phyloP scores from a whole-genome alignment of 1,140 invertebrate genomes.

The Oncopeltus fasciatus region DNA sequence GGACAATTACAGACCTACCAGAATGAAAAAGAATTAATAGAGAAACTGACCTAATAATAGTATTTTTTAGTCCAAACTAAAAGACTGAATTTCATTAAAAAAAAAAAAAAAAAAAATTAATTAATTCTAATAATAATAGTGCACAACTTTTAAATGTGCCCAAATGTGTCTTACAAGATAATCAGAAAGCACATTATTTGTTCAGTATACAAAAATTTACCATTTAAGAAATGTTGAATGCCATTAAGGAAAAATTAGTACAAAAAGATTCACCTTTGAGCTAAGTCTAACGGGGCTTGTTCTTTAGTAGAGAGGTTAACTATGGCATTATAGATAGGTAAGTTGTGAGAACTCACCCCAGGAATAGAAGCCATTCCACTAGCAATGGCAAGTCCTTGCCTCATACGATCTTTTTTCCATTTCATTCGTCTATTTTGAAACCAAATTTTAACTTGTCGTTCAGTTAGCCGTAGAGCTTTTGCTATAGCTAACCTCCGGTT shows the following conservation, averaged over 20 bases:
- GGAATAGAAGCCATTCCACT: conserved; percentile 1
- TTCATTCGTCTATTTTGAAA: conserved; percentile 95
- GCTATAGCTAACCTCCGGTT: conserved; percentile 95
- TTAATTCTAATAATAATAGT: too few species aligned
- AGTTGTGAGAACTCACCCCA: conserved; percentile 5
- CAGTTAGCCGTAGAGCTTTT: conserved; percentile 85
- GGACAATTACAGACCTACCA: too few species aligned
- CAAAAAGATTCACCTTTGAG: neutral
- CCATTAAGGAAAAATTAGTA: neutral
- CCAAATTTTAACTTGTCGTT: conserved; percentile 94
- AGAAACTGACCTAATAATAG: too few species aligned
- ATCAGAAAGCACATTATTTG: too few species aligned
- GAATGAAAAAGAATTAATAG: too few species aligned
- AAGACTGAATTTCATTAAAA: too few species aligned
- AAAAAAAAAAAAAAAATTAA: too few species aligned
- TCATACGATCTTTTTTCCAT: conserved; percentile 73
- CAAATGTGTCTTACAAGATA: too few species aligned
- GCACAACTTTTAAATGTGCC: too few species aligned
- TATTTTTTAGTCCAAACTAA: too few species aligned
- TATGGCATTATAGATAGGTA: conserved; percentile 17
- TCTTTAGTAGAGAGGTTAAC: conserved; percentile 19
- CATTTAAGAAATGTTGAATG: neutral
- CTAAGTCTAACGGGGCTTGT: conserved; percentile 16
- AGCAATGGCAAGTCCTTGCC: conserved; percentile 11
- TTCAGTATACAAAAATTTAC: neutral